Conservation (phyloP, 2,888 invertebrate genomes). For the Callyntrura guangdongensis region DNA sequence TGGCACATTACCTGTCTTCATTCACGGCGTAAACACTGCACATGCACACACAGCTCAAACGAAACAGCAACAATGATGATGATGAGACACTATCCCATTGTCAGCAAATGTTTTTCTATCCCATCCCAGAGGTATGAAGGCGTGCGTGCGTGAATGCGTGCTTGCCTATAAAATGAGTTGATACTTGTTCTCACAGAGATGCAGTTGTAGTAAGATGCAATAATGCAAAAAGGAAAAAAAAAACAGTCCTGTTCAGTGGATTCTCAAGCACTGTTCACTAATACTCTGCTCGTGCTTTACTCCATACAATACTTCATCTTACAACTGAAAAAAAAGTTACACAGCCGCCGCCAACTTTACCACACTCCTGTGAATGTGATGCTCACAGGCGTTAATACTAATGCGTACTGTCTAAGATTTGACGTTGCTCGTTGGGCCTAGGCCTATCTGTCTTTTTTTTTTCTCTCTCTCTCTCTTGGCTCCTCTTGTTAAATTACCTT, state of each 20-base stretch:
- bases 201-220: conserved; percentile 39
- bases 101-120: neutral
- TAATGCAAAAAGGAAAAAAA: conserved; percentile 66
- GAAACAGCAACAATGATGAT: conserved; percentile 15
- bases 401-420: conserved; percentile 37
- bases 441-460: neutral
- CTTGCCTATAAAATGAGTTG: conserved; percentile 44
- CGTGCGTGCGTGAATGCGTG: conserved; percentile 43
- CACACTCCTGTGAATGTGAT: conserved; percentile 18
- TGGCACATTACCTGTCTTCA: conserved; percentile 42
- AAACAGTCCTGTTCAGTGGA: conserved; percentile 1
- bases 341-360: neutral
- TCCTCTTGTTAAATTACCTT: neutral
- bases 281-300: conserved; percentile 39
- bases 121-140: conserved; percentile 29
- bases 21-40: neutral
- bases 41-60: conserved; percentile 11
- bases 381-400: conserved; percentile 42
- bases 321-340: neutral
- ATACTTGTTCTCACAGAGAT: conserved; percentile 1
- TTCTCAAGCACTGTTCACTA: conserved; percentile 51
- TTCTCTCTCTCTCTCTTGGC: neutral
- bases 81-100: neutral
- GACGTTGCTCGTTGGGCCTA: conserved; percentile 12
- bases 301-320: neutral